Percentiles rank a stretch among this genome's conserved stretches.
These are phyloP conservation scores for Odontesthes bonariensis DNA, from an alignment of 2,113 vertebrate species.

Conservation along the genomic window DNA sequence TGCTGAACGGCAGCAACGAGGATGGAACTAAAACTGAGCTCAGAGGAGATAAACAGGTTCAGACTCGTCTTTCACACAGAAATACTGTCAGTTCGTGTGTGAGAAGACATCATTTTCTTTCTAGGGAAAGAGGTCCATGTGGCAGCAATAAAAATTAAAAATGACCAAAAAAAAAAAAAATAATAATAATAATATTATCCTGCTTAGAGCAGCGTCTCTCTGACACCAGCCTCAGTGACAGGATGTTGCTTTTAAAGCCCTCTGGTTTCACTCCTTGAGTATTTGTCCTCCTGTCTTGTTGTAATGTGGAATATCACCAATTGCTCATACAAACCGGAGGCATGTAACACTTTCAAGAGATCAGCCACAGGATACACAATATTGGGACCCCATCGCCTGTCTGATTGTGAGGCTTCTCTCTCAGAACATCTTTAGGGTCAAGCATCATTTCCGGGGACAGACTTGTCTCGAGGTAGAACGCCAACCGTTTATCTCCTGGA, in stretches of 20 bases:
- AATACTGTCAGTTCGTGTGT: neutral
- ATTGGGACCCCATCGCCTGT: neutral
- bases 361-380: conserved; percentile 17
- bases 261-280: conserved; percentile 5
- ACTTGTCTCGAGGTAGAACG: conserved; percentile 53
- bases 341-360: neutral
- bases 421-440: conserved; percentile 21
- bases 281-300: neutral
- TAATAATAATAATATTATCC: neutral
- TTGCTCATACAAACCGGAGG: conserved; percentile 12
- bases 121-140: neutral
- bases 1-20: conserved; percentile 14
- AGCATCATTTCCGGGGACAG: conserved; percentile 16
- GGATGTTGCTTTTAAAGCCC: conserved; percentile 12
- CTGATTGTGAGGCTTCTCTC: conserved; percentile 4
- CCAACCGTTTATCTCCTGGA: conserved; percentile 76
- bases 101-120: neutral
- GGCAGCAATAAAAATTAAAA: conserved; percentile 4
- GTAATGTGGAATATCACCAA: neutral
- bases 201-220: conserved; percentile 18
- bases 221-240: conserved; percentile 9
- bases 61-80: neutral
- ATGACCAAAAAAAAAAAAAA: neutral
- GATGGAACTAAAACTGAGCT: conserved; percentile 20
- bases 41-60: neutral